Evolutionary conservation across 2,888 invertebrate species (phyloP).

Genomic region (Helicoverpa assulta): DNA sequence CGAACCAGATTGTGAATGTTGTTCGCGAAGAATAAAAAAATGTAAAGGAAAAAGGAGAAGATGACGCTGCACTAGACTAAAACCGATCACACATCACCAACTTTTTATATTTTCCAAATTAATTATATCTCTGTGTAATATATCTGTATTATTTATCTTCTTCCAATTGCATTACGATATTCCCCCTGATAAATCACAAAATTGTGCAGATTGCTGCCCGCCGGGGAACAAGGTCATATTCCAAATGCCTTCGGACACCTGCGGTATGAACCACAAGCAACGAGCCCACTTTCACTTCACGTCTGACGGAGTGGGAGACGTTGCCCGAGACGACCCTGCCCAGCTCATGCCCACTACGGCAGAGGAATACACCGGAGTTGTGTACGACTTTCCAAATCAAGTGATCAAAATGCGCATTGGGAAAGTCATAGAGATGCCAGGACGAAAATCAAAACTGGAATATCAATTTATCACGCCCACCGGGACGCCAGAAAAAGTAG

Average conservation of each 20-base stretch:
- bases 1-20: slow-evolving; percentile 82
- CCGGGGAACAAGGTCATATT: slow-evolving; percentile 87
- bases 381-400: slow-evolving; percentile 80
- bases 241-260: slow-evolving; percentile 83
- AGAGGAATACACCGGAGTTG: slow-evolving; percentile 79
- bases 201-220: slow-evolving; percentile 89
- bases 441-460: slow-evolving; percentile 83
- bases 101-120: slow-evolving; percentile 36
- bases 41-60: slow-evolving; percentile 68
- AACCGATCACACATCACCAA: neutral
- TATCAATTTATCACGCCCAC: slow-evolving; percentile 85
- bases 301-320: slow-evolving; percentile 83
- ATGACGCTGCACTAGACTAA: slow-evolving; percentile 34
- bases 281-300: slow-evolving; percentile 83
- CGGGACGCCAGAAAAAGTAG: slow-evolving; percentile 67
- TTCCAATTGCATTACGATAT: slow-evolving; percentile 37
- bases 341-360: slow-evolving; percentile 74
- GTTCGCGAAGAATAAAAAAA: slow-evolving; percentile 70
- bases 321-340: slow-evolving; percentile 82
- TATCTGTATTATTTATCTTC: slow-evolving; percentile 5
- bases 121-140: slow-evolving; percentile 8
- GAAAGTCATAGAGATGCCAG: slow-evolving; percentile 82
- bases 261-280: slow-evolving; percentile 82
- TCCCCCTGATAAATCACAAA: slow-evolving; percentile 67
- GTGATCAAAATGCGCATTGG: slow-evolving; percentile 84